Evolutionary conservation across 1,140 invertebrate species (phyloP), one percentile per base, ranked within the genome.

Genomic region (Zaprionus lachaisei): DNA sequence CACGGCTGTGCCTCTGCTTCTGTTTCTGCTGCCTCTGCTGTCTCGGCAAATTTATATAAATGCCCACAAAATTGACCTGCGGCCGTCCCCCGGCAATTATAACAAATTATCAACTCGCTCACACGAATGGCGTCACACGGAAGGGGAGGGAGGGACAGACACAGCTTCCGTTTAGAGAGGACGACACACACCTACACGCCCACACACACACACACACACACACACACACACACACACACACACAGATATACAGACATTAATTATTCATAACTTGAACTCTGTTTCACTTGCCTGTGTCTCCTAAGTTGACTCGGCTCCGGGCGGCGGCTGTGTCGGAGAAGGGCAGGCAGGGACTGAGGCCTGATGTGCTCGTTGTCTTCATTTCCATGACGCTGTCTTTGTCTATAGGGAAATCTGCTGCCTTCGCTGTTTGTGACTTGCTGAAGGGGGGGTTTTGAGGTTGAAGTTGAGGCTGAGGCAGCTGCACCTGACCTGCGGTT

Each of bases 51-150:
- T 89, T 90, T 90, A 77, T 84, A 84, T 77, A 90, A 89, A 89
- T 90, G 85, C 79, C 84, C 85, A 81, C 85, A 90, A 90, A 89
- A 89, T 89, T 89, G 84, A 89, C 85, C 84, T 89, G 81, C 79
- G 84, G 85, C 81, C 81, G 65, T 84, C 81, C 85, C 84, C 72
- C 79, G 78, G 84, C 84, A 89, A 89, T 89, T 89, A 89, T 89
- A 90, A 90, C 84, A 89, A 89, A 89, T 89, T 89, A 89, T 89
- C 84, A 89, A 89, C 85, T 89, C 66, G 69, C 84, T 89, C 84
- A 89, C 84, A 90, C 84, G 84, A 74, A 89, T 66, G 38, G 22
- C 68, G 31, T 41, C 26, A 47, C 55, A 65, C 66, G 55, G 66
- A 44, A 61, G 41, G 56, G 37, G 56, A 54, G 47, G 44, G 28